These are phyloP conservation scores for Thermophis baileyi DNA, from an alignment of 2,113 vertebrate genomes.

Conservation along the genomic window DNA sequence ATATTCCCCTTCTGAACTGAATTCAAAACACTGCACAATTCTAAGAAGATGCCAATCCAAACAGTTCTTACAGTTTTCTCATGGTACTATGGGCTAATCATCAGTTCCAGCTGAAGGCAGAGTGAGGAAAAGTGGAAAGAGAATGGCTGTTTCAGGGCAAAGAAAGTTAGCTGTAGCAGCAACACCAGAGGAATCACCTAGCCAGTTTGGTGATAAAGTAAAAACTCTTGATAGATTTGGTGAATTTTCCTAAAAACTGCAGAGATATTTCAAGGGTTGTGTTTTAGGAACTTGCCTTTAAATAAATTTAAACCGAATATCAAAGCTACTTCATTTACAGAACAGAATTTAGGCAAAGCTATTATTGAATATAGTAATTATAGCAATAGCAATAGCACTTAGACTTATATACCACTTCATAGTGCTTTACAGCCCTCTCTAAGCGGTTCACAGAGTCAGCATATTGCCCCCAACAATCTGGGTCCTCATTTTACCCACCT, in stretches of 20 bases:
- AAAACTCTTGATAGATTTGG: neutral
- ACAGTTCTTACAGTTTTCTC: neutral
- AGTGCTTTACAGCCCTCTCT: too few relatives aligned
- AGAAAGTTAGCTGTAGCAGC: too few relatives aligned
- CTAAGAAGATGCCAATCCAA: neutral
- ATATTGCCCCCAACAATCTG: too few relatives aligned
- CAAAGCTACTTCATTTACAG: neutral
- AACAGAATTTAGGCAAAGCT: too few relatives aligned
- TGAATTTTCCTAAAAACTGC: neutral
- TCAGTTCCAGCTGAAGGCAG: neutral
- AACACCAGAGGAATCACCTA: neutral
- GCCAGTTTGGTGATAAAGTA: neutral
- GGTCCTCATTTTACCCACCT: too few relatives aligned
- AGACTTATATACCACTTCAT: too few relatives aligned
- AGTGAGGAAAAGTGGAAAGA: neutral
- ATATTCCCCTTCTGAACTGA: neutral
- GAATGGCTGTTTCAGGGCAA: neutral
- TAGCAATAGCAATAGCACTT: too few relatives aligned
- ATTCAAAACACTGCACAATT: neutral
- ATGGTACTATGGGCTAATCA: neutral
- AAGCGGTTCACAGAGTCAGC: too few relatives aligned
- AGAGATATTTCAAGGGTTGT: neutral
- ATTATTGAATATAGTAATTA: neutral
- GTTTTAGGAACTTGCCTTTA: neutral
- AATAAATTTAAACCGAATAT: neutral